Evolutionary conservation across 2,888 invertebrate genomes (phyloP), one percentile per base, ranked within the genome.

Genomic region (Neria commutata): DNA sequence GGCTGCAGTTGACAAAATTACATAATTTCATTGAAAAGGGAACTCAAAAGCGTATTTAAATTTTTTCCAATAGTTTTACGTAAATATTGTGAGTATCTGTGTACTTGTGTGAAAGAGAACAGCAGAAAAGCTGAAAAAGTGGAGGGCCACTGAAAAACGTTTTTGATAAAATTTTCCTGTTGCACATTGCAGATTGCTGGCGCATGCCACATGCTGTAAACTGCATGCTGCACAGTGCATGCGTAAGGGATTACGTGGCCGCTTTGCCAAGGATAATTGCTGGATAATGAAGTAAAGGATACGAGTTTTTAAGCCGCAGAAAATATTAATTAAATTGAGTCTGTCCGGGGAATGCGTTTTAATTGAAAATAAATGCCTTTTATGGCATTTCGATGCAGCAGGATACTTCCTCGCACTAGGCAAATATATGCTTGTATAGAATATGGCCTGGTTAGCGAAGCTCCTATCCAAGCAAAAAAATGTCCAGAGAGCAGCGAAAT

Each of bases 261-360:
- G 25, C 21, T 37, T 46, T 34, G 34, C 19, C 46, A 51, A 17
- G 25, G 33, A 51, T 56, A 56, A 56, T 56, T 56, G 56, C 47
- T 56, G 25, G 19, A 25, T 52, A 47, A 56, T 51, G 51, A 56
- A 52, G 51, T 46, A 56, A 56, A 29, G 29, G 46, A 56, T 52
- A 42, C 14, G 42, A 17, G 17, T 25, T 51, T 51, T 51, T 51
- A 21, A 26, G 29, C 24, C 34, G 37, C 46, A 56, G 24, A 37
- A 47, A 45, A 52, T 46, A 48, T 56, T 56, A 46, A 56, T 56
- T 51, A 56, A 56, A 56, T 56, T 56, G 47, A 46, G 46, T 52
- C 21, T 19, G 5, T 19, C 6, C 10, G 17, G 5, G 4, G 19
- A 17, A 17, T 42, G 42, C 19, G 19, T 19, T 42, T 42, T 42